These are phyloP conservation scores for Phyllotreta striolata DNA, from an alignment of 2,888 invertebrate genomes.

Conservation along the genomic window DNA sequence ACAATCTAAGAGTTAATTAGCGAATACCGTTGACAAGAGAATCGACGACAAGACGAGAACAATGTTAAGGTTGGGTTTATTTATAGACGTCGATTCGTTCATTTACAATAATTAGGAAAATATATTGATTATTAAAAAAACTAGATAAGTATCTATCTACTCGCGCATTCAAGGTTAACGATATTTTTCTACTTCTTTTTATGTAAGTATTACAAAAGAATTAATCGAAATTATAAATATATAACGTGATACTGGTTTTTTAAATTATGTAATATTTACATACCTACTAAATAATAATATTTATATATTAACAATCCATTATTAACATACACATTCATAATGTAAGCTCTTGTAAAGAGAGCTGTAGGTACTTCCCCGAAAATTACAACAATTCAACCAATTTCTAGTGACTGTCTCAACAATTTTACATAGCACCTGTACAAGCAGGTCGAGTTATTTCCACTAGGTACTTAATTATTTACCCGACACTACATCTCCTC, in stretches of 20 bases:
- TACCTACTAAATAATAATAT: too few relatives aligned
- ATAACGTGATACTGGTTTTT: too few relatives aligned
- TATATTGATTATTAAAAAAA: conserved; percentile 1
- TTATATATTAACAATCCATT: too few relatives aligned
- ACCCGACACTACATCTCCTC: not conserved
- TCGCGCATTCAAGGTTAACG: conserved; percentile 6
- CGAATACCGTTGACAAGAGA: conserved; percentile 18
- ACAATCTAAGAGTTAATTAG: conserved; percentile 2
- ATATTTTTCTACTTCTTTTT: not conserved
- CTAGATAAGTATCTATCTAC: not conserved
- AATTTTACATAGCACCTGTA: too few relatives aligned
- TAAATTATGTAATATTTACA: too few relatives aligned
- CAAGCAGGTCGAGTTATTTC: not conserved
- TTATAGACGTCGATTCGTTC: conserved; percentile 19
- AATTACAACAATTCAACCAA: too few relatives aligned
- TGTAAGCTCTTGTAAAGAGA: too few relatives aligned
- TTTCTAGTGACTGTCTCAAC: too few relatives aligned
- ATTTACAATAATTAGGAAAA: conserved; percentile 17
- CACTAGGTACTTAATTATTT: not conserved
- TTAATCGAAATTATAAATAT: too few relatives aligned
- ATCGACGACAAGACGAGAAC: conserved; percentile 27
- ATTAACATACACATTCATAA: too few relatives aligned
- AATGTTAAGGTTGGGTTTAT: conserved; percentile 36
- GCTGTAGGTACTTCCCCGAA: too few relatives aligned
- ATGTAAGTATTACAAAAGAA: too few relatives aligned